Conservation (phyloP, 2,113 vertebrate genomes). For the Galeopterus variegatus region DNA sequence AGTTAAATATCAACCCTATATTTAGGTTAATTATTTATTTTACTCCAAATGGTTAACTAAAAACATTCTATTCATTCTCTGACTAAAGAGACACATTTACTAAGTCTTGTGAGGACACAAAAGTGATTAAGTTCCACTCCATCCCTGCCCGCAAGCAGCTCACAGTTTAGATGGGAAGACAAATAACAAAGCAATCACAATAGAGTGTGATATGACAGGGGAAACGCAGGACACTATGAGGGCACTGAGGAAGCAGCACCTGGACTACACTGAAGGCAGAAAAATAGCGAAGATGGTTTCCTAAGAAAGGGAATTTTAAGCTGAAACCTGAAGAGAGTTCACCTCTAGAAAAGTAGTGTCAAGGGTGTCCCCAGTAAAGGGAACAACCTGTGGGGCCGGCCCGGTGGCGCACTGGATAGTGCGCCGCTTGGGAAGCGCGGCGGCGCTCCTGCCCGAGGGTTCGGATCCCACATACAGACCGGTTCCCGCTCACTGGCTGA, state of each 20-base stretch:
- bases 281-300: background rate
- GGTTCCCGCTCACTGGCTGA: no score
- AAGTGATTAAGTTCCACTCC: background rate
- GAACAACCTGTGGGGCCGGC: background rate
- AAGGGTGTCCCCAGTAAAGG: background rate
- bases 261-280: background rate
- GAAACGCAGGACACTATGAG: background rate
- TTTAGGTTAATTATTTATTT: constrained; percentile 51
- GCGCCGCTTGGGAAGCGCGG: no score
- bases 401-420: no score
- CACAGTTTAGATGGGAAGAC: background rate
- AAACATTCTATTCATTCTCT: constrained; percentile 24
- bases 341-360: background rate
- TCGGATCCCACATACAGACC: no score
- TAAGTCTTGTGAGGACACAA: background rate
- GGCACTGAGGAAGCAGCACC: background rate
- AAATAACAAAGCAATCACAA: background rate
- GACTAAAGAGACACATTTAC: constrained; percentile 1
- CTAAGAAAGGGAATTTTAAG: background rate
- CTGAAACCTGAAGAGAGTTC: background rate
- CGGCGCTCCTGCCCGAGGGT: no score
- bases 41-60: constrained; percentile 13
- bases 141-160: background rate
- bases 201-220: background rate
- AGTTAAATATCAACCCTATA: background rate